A percentile compares a stretch with the other conserved stretches of the same genome.
Evolutionary conservation across 1,140 invertebrate genomes (phyloP).

Genomic region (Dysdera silvatica): DNA sequence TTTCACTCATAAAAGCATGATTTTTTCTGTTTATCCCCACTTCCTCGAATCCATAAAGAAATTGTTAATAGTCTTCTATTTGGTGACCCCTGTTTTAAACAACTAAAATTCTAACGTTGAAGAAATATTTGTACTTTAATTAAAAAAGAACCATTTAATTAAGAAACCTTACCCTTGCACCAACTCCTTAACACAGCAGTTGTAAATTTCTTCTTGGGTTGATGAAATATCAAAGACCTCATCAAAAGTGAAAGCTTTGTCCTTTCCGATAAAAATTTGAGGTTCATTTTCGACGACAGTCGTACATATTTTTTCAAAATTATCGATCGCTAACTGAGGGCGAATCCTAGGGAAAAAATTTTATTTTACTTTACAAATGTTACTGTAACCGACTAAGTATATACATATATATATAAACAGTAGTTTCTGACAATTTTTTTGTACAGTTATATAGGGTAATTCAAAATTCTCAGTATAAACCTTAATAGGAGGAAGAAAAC

Average conservation of each 20-base stretch:
- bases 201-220: conserved; percentile 67
- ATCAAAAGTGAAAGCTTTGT: conserved; percentile 96
- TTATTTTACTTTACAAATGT: no score
- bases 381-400: no score
- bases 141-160: not conserved
- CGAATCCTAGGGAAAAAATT: conserved; percentile 70
- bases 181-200: conserved; percentile 72
- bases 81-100: not conserved
- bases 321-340: conserved; percentile 82
- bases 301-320: conserved; percentile 89
- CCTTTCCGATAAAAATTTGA: conserved; percentile 83
- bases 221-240: conserved; percentile 74
- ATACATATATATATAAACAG: no score
- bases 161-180: conserved; percentile 56
- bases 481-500: no score
- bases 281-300: conserved; percentile 77
- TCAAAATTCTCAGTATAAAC: no score
- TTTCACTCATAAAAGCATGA: not conserved
- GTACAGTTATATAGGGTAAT: no score
- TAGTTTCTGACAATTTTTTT: no score
- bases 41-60: not conserved
- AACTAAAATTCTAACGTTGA: not conserved
- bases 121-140: not conserved
- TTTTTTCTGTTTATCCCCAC: not conserved
- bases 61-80: not conserved